A percentile compares a stretch with the other conserved stretches of the same genome.
These are phyloP conservation scores for Pilophorus perplexus DNA, from an alignment of 2,888 invertebrate genomes.

Conservation along the genomic window DNA sequence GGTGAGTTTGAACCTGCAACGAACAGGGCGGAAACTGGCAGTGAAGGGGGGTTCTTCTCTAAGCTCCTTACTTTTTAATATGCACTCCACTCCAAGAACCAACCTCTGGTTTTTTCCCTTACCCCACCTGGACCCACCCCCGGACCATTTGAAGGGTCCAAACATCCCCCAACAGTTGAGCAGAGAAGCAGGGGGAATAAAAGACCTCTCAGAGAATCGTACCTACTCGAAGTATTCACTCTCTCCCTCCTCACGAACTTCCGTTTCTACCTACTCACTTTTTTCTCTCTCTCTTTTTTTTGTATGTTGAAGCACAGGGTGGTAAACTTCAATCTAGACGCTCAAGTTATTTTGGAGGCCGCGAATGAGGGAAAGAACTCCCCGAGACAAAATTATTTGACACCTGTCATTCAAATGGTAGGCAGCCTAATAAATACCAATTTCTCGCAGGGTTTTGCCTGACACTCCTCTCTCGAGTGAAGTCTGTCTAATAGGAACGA, in stretches of 20 bases:
- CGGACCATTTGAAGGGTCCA: slow-evolving; percentile 9
- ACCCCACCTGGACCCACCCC: background rate
- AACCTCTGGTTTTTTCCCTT: slow-evolving; percentile 3
- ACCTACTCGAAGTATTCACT: background rate
- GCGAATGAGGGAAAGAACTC: too few relatives aligned
- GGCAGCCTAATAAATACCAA: too few relatives aligned
- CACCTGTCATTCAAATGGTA: too few relatives aligned
- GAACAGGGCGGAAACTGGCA: too few relatives aligned
- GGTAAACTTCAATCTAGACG: background rate
- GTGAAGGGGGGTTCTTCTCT: too few relatives aligned
- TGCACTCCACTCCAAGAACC: slow-evolving; percentile 18
- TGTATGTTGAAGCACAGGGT: background rate
- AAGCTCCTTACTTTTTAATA: slow-evolving; percentile 30
- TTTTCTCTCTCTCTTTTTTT: background rate
- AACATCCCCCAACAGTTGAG: slow-evolving; percentile 14
- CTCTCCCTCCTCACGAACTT: background rate
- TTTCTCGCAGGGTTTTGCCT: too few relatives aligned
- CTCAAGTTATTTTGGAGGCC: too few relatives aligned
- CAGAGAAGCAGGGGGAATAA: slow-evolving; percentile 1
- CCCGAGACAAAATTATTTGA: too few relatives aligned
- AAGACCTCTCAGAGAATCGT: background rate
- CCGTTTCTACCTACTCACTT: background rate
- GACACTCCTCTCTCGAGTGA: too few relatives aligned
- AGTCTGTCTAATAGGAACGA: too few relatives aligned
- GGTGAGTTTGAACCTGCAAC: slow-evolving; percentile 5